Conservation (phyloP, 37 sponge, comb jelly and placozoan species). For the Beroe forskalii region DNA sequence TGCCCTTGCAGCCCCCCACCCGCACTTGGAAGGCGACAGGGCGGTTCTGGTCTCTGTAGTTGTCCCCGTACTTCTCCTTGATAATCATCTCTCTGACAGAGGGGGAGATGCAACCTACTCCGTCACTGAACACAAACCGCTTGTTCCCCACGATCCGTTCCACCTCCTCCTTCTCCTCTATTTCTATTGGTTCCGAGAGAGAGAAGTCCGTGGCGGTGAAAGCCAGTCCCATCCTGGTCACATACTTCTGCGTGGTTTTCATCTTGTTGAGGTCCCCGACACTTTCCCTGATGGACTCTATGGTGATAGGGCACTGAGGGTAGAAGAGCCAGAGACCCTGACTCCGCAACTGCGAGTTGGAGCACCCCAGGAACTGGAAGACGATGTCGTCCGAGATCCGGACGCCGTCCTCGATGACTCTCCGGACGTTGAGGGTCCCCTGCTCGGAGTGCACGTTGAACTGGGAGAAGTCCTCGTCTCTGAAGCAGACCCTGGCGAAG, state of each 20-base stretch:
- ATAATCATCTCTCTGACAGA: slow-evolving; percentile 28
- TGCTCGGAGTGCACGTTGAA: slow-evolving; percentile 63
- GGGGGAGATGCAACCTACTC: slow-evolving; percentile 67
- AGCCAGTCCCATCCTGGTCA: slow-evolving; percentile 56
- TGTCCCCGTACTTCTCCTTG: slow-evolving; percentile 17
- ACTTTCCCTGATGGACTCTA: slow-evolving; percentile 62
- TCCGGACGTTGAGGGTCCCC: slow-evolving; percentile 8
- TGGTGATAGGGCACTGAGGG: slow-evolving; percentile 52
- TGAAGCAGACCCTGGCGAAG: slow-evolving; percentile 63
- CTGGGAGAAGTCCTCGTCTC: slow-evolving; percentile 64
- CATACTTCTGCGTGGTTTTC: slow-evolving; percentile 39
- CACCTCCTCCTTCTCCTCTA: slow-evolving; percentile 8
- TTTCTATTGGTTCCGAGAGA: neutral
- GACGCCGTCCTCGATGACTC: slow-evolving; percentile 51
- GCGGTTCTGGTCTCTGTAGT: neutral
- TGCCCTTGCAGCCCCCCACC: slow-evolving; percentile 67
- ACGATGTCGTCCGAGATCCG: slow-evolving; percentile 23
- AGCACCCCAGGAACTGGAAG: slow-evolving; percentile 57
- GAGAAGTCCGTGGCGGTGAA: slow-evolving; percentile 63
- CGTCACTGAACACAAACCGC: slow-evolving; percentile 58
- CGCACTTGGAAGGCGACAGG: slow-evolving; percentile 67
- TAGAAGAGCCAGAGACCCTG: slow-evolving; percentile 62
- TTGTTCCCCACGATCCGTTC: slow-evolving; percentile 50
- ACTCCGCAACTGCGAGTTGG: slow-evolving; percentile 36
- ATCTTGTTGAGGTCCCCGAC: slow-evolving; percentile 56